phyloP scores from a whole-genome alignment of 2,888 invertebrate genomes.

The Diadromus collaris region DNA sequence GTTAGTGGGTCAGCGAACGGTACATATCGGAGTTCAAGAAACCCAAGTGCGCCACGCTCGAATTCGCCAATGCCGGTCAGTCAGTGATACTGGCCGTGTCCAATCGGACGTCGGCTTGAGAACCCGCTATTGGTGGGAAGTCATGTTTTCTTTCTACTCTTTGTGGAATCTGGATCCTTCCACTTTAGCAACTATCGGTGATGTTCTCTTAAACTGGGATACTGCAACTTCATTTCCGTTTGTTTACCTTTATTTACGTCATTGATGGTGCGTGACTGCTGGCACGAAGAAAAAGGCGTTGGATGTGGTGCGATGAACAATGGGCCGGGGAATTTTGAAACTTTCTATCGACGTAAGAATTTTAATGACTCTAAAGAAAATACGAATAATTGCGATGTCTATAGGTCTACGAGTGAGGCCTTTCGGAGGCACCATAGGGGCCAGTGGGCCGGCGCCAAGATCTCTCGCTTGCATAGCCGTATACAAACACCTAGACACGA shows the following conservation, averaged over 20 bases:
- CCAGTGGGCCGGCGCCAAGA: constrained; percentile 3
- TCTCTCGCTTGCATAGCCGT: neutral
- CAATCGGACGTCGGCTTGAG: constrained; percentile 5
- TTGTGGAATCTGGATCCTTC: neutral
- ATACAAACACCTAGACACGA: neutral
- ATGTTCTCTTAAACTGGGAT: neutral
- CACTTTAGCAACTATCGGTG: neutral
- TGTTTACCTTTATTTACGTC: constrained; percentile 10
- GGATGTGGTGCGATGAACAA: constrained; percentile 7
- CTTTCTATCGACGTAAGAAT: constrained; percentile 5
- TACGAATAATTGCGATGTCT: neutral
- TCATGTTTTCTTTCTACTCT: neutral
- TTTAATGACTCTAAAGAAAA: neutral
- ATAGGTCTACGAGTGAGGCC: neutral
- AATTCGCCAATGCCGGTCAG: constrained; percentile 64
- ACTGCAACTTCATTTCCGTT: neutral
- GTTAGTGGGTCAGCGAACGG: constrained; percentile 79
- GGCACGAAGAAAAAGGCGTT: neutral
- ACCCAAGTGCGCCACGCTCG: constrained; percentile 69
- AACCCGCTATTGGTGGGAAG: neutral
- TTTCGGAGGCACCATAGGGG: neutral
- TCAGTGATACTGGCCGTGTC: constrained; percentile 16
- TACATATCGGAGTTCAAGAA: constrained; percentile 76
- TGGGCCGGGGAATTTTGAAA: neutral
- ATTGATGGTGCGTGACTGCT: neutral